Evolutionary conservation across 2,113 vertebrate species (phyloP).

Genomic region (Toxostoma redivivum): DNA sequence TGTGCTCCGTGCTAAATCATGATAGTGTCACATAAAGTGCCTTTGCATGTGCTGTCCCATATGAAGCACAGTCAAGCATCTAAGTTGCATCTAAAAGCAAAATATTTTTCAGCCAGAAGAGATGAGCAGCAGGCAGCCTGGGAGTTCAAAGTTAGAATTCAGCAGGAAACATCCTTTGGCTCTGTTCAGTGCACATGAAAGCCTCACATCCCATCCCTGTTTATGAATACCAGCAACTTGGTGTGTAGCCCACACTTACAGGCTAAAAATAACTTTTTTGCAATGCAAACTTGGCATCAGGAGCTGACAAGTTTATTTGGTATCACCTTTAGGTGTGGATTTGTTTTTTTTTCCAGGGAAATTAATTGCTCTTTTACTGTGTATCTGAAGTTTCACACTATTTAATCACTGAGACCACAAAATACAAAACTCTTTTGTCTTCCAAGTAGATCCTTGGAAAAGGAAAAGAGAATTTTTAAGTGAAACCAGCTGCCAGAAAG

Average conservation of each 20-base stretch:
- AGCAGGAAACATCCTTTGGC: neutral
- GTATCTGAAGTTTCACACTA: neutral
- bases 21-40: neutral
- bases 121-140: neutral
- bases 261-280: conserved; percentile 1
- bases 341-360: neutral
- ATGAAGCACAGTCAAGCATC: neutral
- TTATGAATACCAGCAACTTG: neutral
- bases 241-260: neutral
- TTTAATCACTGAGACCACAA: neutral
- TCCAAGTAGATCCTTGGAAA: neutral
- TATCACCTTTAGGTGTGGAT: neutral
- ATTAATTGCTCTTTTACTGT: neutral
- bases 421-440: neutral
- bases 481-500: conserved; percentile 4
- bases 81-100: neutral
- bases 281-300: neutral
- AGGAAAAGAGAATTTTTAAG: neutral
- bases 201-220: neutral
- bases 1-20: neutral
- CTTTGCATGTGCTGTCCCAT: neutral
- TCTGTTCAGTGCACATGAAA: neutral
- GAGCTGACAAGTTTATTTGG: neutral
- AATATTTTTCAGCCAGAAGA: neutral
- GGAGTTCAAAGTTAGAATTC: conserved; percentile 23